A percentile compares a stretch with the other conserved stretches of the same genome.
Conservation (phyloP, 1,140 invertebrate genomes). For the Lutraria rhynchaena region DNA sequence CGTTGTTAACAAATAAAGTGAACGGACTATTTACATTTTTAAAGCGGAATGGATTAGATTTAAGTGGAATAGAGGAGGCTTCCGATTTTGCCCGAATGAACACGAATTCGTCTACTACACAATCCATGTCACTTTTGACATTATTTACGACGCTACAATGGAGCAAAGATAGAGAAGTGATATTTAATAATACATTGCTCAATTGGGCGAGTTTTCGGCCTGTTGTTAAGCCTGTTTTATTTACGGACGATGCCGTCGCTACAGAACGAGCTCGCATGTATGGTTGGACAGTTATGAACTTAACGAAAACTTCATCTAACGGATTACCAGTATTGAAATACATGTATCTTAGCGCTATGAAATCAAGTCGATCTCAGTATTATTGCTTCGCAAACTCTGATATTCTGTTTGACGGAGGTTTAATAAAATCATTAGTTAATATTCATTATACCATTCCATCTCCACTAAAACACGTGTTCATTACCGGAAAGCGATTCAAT, state of each 20-base stretch:
- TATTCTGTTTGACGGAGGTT: constrained; percentile 60
- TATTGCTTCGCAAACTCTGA: constrained; percentile 66
- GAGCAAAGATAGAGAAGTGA: constrained; percentile 16
- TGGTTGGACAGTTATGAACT: constrained; percentile 51
- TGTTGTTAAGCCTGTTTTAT: constrained; percentile 57
- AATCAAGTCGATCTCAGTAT: constrained; percentile 56
- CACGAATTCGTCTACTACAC: no score
- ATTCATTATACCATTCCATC: constrained; percentile 1
- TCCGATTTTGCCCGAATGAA: no score
- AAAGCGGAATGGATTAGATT: no score
- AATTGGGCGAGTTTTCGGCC: constrained; percentile 62
- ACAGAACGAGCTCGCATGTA: neutral
- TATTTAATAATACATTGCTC: constrained; percentile 58
- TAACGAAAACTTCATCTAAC: constrained; percentile 21
- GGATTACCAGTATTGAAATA: constrained; percentile 64
- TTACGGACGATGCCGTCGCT: constrained; percentile 46
- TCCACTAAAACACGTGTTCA: constrained; percentile 34
- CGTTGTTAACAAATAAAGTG: no score
- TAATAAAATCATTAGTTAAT: constrained; percentile 53
- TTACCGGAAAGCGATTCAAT: constrained; percentile 56
- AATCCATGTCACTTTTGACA: constrained; percentile 5
- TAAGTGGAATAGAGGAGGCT: no score
- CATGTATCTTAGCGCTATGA: constrained; percentile 61
- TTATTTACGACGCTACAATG: constrained; percentile 49
- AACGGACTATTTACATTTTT: no score